These are phyloP conservation scores for Hesperia comma DNA, from an alignment of 2,888 invertebrate genomes.

Conservation along the genomic window DNA sequence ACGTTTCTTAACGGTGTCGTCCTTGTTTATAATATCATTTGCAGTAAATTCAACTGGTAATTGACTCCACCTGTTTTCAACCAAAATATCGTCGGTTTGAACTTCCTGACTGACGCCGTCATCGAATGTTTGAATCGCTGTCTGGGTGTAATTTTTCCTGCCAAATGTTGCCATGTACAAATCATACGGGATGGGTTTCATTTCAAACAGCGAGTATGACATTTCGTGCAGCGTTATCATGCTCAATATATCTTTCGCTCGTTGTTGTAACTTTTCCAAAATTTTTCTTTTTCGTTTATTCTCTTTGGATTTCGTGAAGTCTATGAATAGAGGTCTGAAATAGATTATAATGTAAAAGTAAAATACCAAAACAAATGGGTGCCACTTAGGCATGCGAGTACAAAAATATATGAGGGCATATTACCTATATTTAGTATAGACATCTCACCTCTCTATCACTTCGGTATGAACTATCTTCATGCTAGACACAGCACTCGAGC, in stretches of 20 bases:
- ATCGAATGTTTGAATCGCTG: slow-evolving; percentile 72
- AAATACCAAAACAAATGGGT: no score
- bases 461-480: slow-evolving; percentile 62
- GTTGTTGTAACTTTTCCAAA: slow-evolving; percentile 60
- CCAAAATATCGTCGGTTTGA: slow-evolving; percentile 69
- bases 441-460: slow-evolving; percentile 59
- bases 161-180: slow-evolving; percentile 76
- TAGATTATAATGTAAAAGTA: background rate
- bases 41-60: slow-evolving; percentile 72
- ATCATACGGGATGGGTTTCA: slow-evolving; percentile 79
- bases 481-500: slow-evolving; percentile 64
- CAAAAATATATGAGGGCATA: no score
- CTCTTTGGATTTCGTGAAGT: slow-evolving; percentile 69
- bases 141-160: slow-evolving; percentile 68
- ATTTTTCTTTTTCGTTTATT: slow-evolving; percentile 61
- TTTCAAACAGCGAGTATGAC: slow-evolving; percentile 72
- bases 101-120: slow-evolving; percentile 69
- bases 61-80: slow-evolving; percentile 72
- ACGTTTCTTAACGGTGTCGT: slow-evolving; percentile 46
- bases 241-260: slow-evolving; percentile 70
- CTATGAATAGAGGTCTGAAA: slow-evolving; percentile 71
- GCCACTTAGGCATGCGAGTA: no score
- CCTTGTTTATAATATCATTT: slow-evolving; percentile 51
- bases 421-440: background rate
- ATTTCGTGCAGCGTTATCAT: slow-evolving; percentile 77